Evolutionary conservation across 2,113 vertebrate species (phyloP).

Genomic region (Pituophis catenifer): DNA sequence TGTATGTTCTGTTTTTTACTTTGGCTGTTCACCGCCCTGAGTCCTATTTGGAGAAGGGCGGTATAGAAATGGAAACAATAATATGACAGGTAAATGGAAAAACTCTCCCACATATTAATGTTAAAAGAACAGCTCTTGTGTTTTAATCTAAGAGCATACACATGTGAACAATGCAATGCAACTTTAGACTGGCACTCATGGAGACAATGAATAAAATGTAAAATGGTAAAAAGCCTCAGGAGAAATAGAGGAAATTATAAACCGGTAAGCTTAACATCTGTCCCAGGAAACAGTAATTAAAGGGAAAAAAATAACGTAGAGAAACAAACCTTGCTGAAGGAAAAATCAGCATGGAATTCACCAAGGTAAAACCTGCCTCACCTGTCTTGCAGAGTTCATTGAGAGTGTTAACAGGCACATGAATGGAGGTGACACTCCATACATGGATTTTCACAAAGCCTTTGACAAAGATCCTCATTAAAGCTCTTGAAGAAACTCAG

Average conservation of each 20-base stretch:
- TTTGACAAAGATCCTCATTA: not conserved
- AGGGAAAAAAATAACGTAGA: not conserved
- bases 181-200: not conserved
- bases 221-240: not conserved
- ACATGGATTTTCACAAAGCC: not conserved
- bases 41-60: too few species aligned
- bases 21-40: too few species aligned
- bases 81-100: not conserved
- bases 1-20: too few species aligned
- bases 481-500: not conserved
- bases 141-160: not conserved
- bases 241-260: not conserved
- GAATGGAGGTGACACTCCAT: not conserved
- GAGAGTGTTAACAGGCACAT: not conserved
- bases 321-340: not conserved
- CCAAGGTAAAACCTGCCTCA: not conserved
- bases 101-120: not conserved
- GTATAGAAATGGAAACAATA: too few species aligned
- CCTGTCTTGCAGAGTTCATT: not conserved
- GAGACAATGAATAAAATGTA: not conserved
- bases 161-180: not conserved
- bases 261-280: not conserved
- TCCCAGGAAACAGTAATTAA: not conserved
- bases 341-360: not conserved
- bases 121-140: not conserved